Percentiles rank a stretch among this genome's conserved stretches.
phyloP scores from a whole-genome alignment of 2,888 invertebrate genomes.

The Trichopria drosophilae region DNA sequence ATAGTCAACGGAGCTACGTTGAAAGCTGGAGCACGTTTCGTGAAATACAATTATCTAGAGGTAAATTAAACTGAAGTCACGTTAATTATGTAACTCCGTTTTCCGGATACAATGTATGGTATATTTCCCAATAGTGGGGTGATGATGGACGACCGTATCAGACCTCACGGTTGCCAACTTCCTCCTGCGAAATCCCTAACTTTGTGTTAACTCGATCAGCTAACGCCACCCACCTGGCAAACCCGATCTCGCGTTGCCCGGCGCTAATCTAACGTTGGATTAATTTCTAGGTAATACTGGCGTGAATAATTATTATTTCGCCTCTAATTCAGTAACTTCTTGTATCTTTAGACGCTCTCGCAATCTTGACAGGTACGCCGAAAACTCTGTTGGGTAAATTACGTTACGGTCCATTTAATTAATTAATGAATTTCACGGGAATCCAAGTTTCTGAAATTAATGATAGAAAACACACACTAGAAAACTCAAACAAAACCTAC shows the following conservation, averaged over 20 bases:
- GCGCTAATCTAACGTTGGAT: slow-evolving; percentile 54
- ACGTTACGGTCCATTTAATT: too few relatives aligned
- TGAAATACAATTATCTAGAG: slow-evolving; percentile 50
- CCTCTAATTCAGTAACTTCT: slow-evolving; percentile 30
- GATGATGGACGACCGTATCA: slow-evolving; percentile 50
- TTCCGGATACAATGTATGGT: too few relatives aligned
- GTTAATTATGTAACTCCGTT: slow-evolving; percentile 55
- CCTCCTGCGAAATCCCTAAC: slow-evolving; percentile 55
- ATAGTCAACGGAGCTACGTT: too few relatives aligned
- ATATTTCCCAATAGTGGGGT: too few relatives aligned
- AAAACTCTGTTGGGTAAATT: too few relatives aligned
- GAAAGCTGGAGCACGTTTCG: neutral
- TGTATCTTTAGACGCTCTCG: too few relatives aligned
- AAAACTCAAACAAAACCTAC: too few relatives aligned
- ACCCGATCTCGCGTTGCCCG: slow-evolving; percentile 44
- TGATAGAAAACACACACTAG: too few relatives aligned
- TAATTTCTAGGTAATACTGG: slow-evolving; percentile 52
- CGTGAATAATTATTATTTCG: slow-evolving; percentile 50
- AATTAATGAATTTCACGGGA: too few relatives aligned
- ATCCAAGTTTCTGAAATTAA: too few relatives aligned
- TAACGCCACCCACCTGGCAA: slow-evolving; percentile 49
- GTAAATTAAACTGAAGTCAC: slow-evolving; percentile 57
- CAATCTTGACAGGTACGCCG: too few relatives aligned
- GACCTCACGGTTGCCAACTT: slow-evolving; percentile 51
- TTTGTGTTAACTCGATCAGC: slow-evolving; percentile 57